Evolutionary conservation across 1,140 invertebrate genomes (phyloP), one percentile per base, ranked within the genome.

Genomic region (Drosophila persimilis): DNA sequence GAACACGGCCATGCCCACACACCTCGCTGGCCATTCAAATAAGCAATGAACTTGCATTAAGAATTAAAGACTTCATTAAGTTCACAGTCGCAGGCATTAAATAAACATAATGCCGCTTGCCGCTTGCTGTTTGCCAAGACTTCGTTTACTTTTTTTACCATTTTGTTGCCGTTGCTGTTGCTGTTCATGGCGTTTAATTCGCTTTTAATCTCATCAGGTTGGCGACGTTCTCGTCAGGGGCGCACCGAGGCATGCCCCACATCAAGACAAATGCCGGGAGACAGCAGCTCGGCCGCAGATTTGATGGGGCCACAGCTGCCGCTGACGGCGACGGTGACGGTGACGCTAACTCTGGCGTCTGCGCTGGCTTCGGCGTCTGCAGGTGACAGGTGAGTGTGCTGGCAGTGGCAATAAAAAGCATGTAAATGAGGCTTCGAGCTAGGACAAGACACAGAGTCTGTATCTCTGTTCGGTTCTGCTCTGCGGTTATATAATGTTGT

Each of bases 141-240:
- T 66, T 73, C 44, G 56, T 52, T 65, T 58, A 48, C 46, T 58
- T 52, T 70, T 71, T 63, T 64, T 45, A 26, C 41, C n/a, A 39
- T 39, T 39, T 46, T 26, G 11, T 47, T 53, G 20, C 20, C 31
- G 15, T 24, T 35, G 35, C 41, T 15, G 61, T 60, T 76, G 67
- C 69, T 69, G 59, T 55, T 80, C 63, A 51, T 60, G 69, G 54
- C 50, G 73, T 70, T 86, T 86, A 86, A 86, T 86, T 77, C 60
- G 69, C 66, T 67, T 86, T 85, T 85, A 86, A 86, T 86, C 81
- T 86, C 70, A 70, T 78, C 65, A 77, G 72, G 56, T 72, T 78
- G 70, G 52, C 62, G 60, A 55, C 72, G 48, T 67, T 47, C 72
- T 58, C 64, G 58, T 53, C 59, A 61, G 57, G 62, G 53, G 73